These are phyloP conservation scores for Typhlichthys eigenmanni DNA, from an alignment of 2,797 vertebrate genomes.

Conservation along the genomic window DNA sequence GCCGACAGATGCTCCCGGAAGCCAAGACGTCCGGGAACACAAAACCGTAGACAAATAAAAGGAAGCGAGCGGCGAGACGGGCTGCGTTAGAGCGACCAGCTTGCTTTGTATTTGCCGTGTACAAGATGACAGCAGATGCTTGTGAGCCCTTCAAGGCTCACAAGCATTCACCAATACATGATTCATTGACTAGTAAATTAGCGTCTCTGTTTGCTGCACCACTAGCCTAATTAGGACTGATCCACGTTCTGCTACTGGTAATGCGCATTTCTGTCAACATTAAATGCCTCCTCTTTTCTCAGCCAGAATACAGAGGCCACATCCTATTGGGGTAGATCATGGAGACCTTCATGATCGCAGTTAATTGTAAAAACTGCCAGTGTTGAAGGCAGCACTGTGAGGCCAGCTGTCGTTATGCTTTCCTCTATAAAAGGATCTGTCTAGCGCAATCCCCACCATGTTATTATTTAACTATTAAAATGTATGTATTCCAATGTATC, in stretches of 20 bases:
- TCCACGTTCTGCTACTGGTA: not conserved
- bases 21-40: not conserved
- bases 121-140: slow-evolving; percentile 45
- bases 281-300: slow-evolving; percentile 2
- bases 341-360: no score
- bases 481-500: no score
- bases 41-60: not conserved
- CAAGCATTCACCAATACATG: slow-evolving; percentile 33
- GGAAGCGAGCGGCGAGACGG: not conserved
- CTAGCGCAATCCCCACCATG: no score
- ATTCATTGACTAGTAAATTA: slow-evolving; percentile 44
- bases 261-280: not conserved
- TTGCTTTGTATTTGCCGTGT: no score
- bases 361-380: no score
- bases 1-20: not conserved
- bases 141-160: slow-evolving; percentile 17
- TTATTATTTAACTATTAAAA: no score
- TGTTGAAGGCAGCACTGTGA: no score
- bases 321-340: no score
- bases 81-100: not conserved
- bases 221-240: slow-evolving; percentile 28
- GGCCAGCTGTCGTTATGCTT: no score
- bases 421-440: no score
- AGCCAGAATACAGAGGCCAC: not conserved
- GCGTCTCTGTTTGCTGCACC: slow-evolving; percentile 9